phyloP scores from a whole-genome alignment of 2,113 vertebrate species.

The Pongo pygmaeus region DNA sequence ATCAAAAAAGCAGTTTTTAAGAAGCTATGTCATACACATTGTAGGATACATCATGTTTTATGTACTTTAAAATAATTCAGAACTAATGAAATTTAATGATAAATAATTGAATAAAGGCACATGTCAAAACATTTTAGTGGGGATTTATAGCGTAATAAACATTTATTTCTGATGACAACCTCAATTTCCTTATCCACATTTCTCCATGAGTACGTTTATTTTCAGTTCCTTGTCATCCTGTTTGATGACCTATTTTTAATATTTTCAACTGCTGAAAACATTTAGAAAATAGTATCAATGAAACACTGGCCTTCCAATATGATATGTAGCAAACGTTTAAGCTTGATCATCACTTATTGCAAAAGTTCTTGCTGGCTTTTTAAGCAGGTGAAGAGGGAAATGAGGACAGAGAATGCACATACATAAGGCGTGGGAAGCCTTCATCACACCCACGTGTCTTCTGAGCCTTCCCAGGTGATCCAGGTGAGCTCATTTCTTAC shows the following conservation, averaged over 20 bases:
- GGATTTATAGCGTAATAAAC: not conserved
- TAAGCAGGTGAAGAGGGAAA: not conserved
- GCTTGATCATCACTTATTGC: not conserved
- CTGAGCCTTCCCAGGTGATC: not conserved
- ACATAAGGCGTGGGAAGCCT: accelerated
- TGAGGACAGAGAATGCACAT: not conserved
- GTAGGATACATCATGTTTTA: not conserved
- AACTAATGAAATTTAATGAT: not conserved
- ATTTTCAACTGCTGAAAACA: not conserved
- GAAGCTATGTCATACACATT: not conserved
- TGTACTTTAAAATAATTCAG: not conserved
- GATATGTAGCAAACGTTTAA: not conserved
- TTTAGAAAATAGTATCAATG: not conserved
- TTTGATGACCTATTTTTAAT: not conserved
- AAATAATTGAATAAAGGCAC: not conserved
- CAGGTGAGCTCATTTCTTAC: conserved; percentile 11
- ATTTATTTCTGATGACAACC: not conserved
- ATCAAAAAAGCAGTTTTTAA: not conserved
- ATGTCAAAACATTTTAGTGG: not conserved
- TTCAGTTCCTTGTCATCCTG: not conserved
- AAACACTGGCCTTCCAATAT: not conserved
- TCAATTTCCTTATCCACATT: not conserved
- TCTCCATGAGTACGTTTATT: not conserved
- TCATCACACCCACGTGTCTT: not conserved
- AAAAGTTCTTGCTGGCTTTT: not conserved